Evolutionary conservation across 2,888 invertebrate genomes (phyloP).

Genomic region (Julus scandinavius): DNA sequence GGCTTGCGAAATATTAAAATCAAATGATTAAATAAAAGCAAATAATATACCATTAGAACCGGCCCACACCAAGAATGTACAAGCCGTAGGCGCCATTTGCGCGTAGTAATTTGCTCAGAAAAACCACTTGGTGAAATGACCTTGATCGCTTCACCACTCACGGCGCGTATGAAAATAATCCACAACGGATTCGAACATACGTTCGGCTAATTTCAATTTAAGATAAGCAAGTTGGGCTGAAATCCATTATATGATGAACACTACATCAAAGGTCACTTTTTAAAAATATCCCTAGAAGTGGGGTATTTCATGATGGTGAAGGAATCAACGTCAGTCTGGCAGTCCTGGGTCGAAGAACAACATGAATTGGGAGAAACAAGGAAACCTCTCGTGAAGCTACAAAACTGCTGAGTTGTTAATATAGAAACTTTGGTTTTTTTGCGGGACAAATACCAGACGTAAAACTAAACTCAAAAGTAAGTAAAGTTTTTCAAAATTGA

Average conservation of each 20-base stretch:
- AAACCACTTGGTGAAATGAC: conserved; percentile 38
- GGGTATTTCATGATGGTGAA: neutral
- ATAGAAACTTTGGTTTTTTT: neutral
- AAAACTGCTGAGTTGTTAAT: neutral
- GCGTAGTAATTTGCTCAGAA: conserved; percentile 23
- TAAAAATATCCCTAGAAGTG: neutral
- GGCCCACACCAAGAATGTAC: neutral
- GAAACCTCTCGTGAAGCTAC: neutral
- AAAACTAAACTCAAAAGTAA: conserved; percentile 14
- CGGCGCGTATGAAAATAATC: neutral
- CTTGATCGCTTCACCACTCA: neutral
- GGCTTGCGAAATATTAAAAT: neutral
- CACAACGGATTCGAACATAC: neutral
- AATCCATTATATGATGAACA: neutral
- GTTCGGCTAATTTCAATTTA: neutral
- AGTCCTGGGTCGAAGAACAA: conserved; percentile 46
- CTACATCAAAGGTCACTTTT: neutral
- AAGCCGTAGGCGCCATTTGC: neutral
- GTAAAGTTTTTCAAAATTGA: conserved; percentile 43
- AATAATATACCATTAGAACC: neutral
- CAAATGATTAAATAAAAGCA: neutral
- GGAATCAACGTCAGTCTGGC: conserved; percentile 36
- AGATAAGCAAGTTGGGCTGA: neutral
- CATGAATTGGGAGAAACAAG: conserved; percentile 49
- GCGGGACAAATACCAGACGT: neutral